These are phyloP conservation scores for Acronicta psi DNA, from an alignment of 2,888 invertebrate species.

Conservation along the genomic window DNA sequence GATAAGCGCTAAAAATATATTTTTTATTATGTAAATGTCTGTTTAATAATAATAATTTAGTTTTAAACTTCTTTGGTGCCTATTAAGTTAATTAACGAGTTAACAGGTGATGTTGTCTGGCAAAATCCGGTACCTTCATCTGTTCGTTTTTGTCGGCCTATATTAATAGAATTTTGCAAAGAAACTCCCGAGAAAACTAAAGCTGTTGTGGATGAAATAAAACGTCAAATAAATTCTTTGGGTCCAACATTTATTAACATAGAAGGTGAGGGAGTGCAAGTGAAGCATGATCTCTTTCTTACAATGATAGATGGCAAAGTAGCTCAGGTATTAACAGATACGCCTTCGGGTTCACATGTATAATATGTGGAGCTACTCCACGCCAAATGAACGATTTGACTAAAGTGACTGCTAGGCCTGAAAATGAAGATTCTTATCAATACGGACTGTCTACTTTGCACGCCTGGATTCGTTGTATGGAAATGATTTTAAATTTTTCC, in stretches of 20 bases:
- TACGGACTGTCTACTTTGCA: constrained; percentile 40
- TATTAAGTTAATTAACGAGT: constrained; percentile 38
- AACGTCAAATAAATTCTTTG: constrained; percentile 6
- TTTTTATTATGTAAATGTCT: too few species aligned
- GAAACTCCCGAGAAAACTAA: constrained; percentile 42
- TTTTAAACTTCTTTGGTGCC: constrained; percentile 39
- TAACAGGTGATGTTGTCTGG: too few species aligned
- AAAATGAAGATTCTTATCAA: constrained; percentile 36
- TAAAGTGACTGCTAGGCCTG: constrained; percentile 18
- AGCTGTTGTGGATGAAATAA: constrained; percentile 36
- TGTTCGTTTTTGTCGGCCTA: constrained; percentile 24
- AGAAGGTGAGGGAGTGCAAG: constrained; percentile 25
- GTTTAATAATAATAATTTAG: too few species aligned
- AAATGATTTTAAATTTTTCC: constrained; percentile 9
- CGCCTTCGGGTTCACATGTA: constrained; percentile 35
- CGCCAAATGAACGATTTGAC: constrained; percentile 44
- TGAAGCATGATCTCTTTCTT: constrained; percentile 50
- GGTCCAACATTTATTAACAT: constrained; percentile 34
- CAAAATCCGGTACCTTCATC: constrained; percentile 39
- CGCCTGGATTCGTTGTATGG: constrained; percentile 12
- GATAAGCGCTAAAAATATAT: too few species aligned
- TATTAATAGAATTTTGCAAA: constrained; percentile 44
- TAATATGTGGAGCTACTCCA: constrained; percentile 46
- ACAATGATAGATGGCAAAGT: constrained; percentile 57
- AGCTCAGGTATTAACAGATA: constrained; percentile 45